A percentile compares a stretch with the other conserved stretches of the same genome.
Conservation (phyloP, 1,140 invertebrate species). For the Rhopalosiphum padi region DNA sequence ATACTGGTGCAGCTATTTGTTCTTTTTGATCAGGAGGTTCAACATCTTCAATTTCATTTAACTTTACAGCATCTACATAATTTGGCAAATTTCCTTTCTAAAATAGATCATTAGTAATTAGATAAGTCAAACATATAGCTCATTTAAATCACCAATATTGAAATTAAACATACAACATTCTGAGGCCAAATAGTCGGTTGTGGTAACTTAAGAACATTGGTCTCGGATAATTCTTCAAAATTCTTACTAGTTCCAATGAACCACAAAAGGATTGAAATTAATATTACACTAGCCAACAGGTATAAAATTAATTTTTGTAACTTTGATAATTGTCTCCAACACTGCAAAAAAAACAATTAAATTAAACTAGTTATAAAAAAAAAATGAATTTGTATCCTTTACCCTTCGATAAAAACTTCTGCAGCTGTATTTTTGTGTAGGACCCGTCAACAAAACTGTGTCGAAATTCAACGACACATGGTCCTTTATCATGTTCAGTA, state of each 20-base stretch:
- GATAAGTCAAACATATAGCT: not conserved
- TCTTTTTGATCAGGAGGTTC: not conserved
- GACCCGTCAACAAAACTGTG: not conserved
- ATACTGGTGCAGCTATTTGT: slow-evolving; percentile 60
- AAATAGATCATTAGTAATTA: not conserved
- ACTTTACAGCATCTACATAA: slow-evolving; percentile 35
- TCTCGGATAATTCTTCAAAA: not conserved
- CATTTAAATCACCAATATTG: too few relatives aligned
- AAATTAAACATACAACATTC: not conserved
- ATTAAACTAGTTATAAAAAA: not conserved
- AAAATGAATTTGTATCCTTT: not conserved
- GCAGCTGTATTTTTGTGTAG: slow-evolving; percentile 22
- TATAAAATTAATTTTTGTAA: slow-evolving; percentile 51
- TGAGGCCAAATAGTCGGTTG: slow-evolving; percentile 23
- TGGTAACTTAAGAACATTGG: slow-evolving; percentile 13
- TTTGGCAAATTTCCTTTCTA: slow-evolving; percentile 26
- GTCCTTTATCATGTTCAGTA: slow-evolving; percentile 34
- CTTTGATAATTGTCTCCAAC: slow-evolving; percentile 45
- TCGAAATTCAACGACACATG: slow-evolving; percentile 48
- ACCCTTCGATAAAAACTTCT: slow-evolving; percentile 25
- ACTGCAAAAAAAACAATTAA: not conserved
- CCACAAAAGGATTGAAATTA: slow-evolving; percentile 31
- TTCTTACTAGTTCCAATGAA: not conserved
- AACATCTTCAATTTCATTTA: slow-evolving; percentile 1
- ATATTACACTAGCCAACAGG: not conserved